These are phyloP conservation scores for Psilopsiagon aymara DNA, from an alignment of 2,113 vertebrate genomes.

Conservation along the genomic window DNA sequence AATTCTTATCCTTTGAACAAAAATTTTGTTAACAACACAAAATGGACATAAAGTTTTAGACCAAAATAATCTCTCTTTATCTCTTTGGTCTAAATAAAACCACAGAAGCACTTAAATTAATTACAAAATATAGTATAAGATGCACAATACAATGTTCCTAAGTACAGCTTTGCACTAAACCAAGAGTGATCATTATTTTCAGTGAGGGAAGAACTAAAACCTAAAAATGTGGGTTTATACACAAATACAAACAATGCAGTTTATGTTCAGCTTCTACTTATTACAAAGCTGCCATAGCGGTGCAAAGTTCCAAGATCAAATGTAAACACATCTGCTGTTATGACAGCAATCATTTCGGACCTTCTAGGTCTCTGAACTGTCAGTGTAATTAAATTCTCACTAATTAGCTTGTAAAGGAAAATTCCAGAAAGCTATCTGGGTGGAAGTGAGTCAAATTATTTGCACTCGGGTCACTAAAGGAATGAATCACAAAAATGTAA, in stretches of 20 bases:
- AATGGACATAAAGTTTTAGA: slow-evolving; percentile 59
- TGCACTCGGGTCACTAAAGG: not conserved
- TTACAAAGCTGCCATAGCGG: not conserved
- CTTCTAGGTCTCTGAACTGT: slow-evolving; percentile 12
- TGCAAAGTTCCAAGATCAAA: not conserved
- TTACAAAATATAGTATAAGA: slow-evolving; percentile 37
- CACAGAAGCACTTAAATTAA: slow-evolving; percentile 46
- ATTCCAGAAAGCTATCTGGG: not conserved
- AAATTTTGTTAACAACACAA: slow-evolving; percentile 59
- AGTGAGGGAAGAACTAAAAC: not conserved
- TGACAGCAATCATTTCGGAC: not conserved
- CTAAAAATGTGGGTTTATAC: not conserved
- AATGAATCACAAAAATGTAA: not conserved
- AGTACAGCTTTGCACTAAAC: slow-evolving; percentile 24
- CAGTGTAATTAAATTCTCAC: slow-evolving; percentile 12
- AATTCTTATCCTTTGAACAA: slow-evolving; percentile 20
- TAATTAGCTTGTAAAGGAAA: slow-evolving; percentile 7
- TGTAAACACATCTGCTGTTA: not conserved
- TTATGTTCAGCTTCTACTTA: not conserved
- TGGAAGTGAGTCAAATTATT: not conserved
- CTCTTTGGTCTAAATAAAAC: slow-evolving; percentile 58
- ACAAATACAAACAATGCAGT: not conserved
- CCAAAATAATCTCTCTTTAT: slow-evolving; percentile 56
- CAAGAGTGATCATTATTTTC: not conserved
- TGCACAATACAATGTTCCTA: not conserved